phyloP scores from a whole-genome alignment of 2,888 invertebrate species.

The Caenorhabditis macrosperma region DNA sequence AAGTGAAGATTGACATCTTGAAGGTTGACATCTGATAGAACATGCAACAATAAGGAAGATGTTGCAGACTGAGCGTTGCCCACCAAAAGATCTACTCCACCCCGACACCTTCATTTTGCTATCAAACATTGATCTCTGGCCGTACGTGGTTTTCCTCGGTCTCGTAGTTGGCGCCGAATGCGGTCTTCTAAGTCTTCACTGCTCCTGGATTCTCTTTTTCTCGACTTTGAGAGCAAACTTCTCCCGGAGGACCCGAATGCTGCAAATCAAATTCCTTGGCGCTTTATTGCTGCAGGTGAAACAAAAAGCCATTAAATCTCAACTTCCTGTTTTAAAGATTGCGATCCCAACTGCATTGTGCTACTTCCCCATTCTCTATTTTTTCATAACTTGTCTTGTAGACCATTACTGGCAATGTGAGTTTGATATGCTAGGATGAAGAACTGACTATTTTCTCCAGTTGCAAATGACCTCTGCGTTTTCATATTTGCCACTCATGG shows the following conservation, averaged over 20 bases:
- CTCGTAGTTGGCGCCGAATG: constrained; percentile 23
- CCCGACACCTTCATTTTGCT: constrained; percentile 18
- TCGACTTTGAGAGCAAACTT: constrained; percentile 22
- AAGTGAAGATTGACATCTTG: constrained; percentile 16
- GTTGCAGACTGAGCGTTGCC: constrained; percentile 25
- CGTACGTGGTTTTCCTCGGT: constrained; percentile 1
- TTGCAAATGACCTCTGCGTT: constrained; percentile 27
- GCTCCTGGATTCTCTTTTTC: constrained; percentile 26
- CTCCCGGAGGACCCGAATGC: constrained; percentile 15
- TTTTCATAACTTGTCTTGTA: not conserved
- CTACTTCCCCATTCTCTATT: constrained; percentile 23
- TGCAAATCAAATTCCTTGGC: constrained; percentile 23
- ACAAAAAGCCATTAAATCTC: not conserved
- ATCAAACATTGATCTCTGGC: not conserved
- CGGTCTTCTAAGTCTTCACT: constrained; percentile 9
- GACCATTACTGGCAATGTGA: constrained; percentile 43
- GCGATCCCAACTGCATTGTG: constrained; percentile 27
- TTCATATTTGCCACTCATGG: constrained; percentile 14
- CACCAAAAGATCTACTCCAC: constrained; percentile 31
- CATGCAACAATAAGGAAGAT: too few species aligned
- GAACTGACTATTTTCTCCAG: constrained; percentile 2
- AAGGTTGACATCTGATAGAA: not conserved
- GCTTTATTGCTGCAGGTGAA: constrained; percentile 13
- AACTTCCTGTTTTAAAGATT: not conserved
- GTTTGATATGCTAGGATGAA: not conserved